A percentile compares a stretch with the other conserved stretches of the same genome.
phyloP scores from a whole-genome alignment of 2,797 vertebrate species.

The Paratrypauchen microcephalus region DNA sequence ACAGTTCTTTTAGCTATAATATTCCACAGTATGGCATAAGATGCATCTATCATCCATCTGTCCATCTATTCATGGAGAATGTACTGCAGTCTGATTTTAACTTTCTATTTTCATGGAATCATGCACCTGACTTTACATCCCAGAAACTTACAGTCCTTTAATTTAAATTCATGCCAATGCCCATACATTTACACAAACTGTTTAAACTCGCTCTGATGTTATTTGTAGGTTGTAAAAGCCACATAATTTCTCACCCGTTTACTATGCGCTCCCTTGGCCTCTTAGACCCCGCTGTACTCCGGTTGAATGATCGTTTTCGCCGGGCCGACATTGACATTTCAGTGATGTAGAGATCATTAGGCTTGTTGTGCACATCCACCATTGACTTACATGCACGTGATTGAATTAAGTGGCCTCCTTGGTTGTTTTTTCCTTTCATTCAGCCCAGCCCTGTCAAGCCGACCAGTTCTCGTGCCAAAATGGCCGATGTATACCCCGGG shows the following conservation, averaged over 20 bases:
- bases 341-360: conserved; percentile 56
- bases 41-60: too few species aligned
- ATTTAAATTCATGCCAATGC: too few species aligned
- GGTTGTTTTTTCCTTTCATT: conserved; percentile 11
- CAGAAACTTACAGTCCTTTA: too few species aligned
- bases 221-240: conserved; percentile 16
- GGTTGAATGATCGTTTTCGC: conserved; percentile 49
- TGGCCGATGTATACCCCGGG: conserved; percentile 89
- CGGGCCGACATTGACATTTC: conserved; percentile 40
- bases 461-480: conserved; percentile 92
- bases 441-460: conserved; percentile 89
- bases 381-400: conserved; percentile 52
- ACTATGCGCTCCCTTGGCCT: conserved; percentile 21
- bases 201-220: conserved; percentile 44
- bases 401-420: conserved; percentile 48
- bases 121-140: too few species aligned
- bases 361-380: conserved; percentile 34
- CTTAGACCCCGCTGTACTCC: conserved; percentile 19
- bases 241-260: conserved; percentile 39
- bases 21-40: too few species aligned
- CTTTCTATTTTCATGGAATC: too few species aligned
- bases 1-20: too few species aligned
- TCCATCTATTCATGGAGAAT: too few species aligned
- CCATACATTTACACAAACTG: conserved; percentile 56
- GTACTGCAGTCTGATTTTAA: too few species aligned